Evolutionary conservation across 1,140 invertebrate genomes (phyloP).

Genomic region (Archivesica marissinica): DNA sequence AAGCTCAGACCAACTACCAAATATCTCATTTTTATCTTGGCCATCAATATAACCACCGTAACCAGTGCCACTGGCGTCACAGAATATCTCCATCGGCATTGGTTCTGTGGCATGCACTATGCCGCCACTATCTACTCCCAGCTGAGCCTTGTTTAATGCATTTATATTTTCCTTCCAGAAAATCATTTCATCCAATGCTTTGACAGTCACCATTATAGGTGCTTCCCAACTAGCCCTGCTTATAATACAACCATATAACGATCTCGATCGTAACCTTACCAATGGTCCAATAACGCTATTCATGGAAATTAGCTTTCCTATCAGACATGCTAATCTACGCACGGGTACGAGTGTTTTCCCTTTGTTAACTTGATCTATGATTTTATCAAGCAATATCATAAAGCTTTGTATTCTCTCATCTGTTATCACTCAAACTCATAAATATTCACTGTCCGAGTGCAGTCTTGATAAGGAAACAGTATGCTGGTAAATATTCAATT

Average conservation of each 20-base stretch:
- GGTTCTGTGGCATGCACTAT: too few species aligned
- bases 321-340: conserved; percentile 9
- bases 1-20: too few species aligned
- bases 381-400: not conserved
- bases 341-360: conserved; percentile 16
- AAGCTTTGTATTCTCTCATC: not conserved
- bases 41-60: too few species aligned
- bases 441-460: too few species aligned
- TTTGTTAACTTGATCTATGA: not conserved
- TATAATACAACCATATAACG: conserved; percentile 25
- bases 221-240: conserved; percentile 15
- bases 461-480: too few species aligned
- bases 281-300: conserved; percentile 15
- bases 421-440: too few species aligned
- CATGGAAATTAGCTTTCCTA: conserved; percentile 22
- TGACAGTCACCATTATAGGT: not conserved
- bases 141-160: too few species aligned
- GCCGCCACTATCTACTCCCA: too few species aligned
- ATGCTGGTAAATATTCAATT: too few species aligned
- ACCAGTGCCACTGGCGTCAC: too few species aligned
- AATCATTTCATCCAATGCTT: conserved; percentile 9
- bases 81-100: too few species aligned
- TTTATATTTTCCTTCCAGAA: conserved; percentile 24
- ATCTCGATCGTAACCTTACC: conserved; percentile 43
- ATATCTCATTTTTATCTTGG: too few species aligned